phyloP scores from a whole-genome alignment of 1,140 invertebrate genomes.

The Eurosta solidaginis region DNA sequence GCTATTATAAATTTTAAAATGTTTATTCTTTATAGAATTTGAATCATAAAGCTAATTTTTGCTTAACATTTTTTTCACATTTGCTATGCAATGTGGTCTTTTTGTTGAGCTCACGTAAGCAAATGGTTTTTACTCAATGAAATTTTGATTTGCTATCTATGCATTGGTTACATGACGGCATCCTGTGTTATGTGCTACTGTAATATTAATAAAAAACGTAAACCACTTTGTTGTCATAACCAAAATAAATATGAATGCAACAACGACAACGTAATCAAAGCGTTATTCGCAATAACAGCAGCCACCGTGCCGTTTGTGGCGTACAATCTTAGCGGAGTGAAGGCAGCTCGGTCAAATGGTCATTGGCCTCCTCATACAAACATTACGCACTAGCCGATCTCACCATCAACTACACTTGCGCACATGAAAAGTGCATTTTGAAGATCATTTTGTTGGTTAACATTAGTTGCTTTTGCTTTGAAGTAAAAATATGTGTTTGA shows the following conservation, averaged over 20 bases:
- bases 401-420: not conserved
- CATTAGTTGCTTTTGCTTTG: no score
- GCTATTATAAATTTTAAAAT: no score
- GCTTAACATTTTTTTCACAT: not conserved
- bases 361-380: constrained; percentile 8
- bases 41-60: not conserved
- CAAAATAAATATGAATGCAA: constrained; percentile 12
- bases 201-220: not conserved
- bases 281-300: not conserved
- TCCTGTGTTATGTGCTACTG: no score
- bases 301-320: not conserved
- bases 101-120: not conserved
- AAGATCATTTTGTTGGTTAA: no score
- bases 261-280: not conserved
- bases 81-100: no score
- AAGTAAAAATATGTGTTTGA: no score
- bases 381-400: constrained; percentile 5
- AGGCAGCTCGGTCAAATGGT: constrained; percentile 22
- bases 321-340: not conserved
- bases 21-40: no score
- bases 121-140: constrained; percentile 5
- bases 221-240: constrained; percentile 6
- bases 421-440: no score
- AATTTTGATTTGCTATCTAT: not conserved
- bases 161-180: not conserved